Evolutionary conservation across 2,113 vertebrate species (phyloP), one percentile per base, ranked within the genome.

Genomic region (Todiramphus saurophagus): DNA sequence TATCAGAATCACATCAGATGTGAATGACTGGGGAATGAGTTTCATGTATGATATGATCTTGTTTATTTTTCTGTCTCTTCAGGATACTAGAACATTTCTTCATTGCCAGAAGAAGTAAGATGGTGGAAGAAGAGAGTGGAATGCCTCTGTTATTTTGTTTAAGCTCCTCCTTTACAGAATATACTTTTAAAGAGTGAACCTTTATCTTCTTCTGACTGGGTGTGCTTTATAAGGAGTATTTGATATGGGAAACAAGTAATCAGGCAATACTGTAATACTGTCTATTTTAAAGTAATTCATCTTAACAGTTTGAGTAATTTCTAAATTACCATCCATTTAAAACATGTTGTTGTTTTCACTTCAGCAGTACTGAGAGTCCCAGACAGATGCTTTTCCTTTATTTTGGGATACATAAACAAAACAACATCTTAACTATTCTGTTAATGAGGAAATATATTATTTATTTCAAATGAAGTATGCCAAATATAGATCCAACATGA

Each of bases 321-420:
- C 58, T 59, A 21, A 39, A 73, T 88, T 60, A 35, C 23, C 10
- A 60, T 67, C 37, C 31, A 50, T 50, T 91, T 67, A 70, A 73
- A 93, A 28, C 1, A 1, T 35, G 25, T 5, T 87, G 33, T 46
- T 85, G 37, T 30, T 96, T 92, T 95, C 55, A 64, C 25, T 77
- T 94, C 44, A 85, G 43, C 17, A 72, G 46, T 63, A 62, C 43
- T 75, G 74, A 82, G 69, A 82, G 43, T 87, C 58, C 48, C 53
- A 79, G 74, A 1, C 44, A 90, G 74, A 85, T 60, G 35, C 24
- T 94, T 93, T 85, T 53, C 41, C 6, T 78, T 62, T 91, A 51
- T 91, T 89, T 96, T 76, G 30, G 50, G 69, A 74, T 63, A 41
- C 28, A 33, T 80, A 83, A 91, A 80, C 55, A 89, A 94, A 95